Evolutionary conservation across 2,888 invertebrate species (phyloP), one percentile per base, ranked within the genome.

Genomic region (Napeogenes sylphis): DNA sequence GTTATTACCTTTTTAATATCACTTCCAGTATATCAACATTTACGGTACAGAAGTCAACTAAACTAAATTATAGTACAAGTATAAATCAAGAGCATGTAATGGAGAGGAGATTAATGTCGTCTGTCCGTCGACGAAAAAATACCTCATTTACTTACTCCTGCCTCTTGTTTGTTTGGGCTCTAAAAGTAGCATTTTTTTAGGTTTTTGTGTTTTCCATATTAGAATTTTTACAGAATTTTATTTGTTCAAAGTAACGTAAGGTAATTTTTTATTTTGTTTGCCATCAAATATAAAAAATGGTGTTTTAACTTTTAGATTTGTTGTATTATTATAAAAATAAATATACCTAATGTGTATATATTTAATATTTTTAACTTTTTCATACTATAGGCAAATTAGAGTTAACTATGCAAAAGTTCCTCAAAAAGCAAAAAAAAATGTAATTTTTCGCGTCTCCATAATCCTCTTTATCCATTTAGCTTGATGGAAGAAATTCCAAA

Each of bases 1-100:
- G 14, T 47, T n/a, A 14, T 4, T 5, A 21, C 45, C 3, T 54
- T n/a, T 46, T 32, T 46, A 33, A 57, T n/a, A 42, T n/a, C 62
- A n/a, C 30, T 54, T 64, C 64, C 42, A 62, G 62, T 58, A 54
- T 60, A 59, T 55, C 21, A 45, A 47, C 55, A 14, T 45, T 63
- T 55, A 47, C 56, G 58, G 58, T 30, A 54, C 57, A 51, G 45
- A 64, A 62, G 64, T 67, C 62, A 55, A 59, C 59, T 63, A 67
- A 67, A 67, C 64, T 63, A 62, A 67, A 64, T 62, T 62, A 59
- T 55, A 60, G 58, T 67, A 58, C 61, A 55, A 35, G 61, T 67
- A 67, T 64, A 64, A 67, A 67, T 67, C 64, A 63, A 58, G 59
- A 63, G 59, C 54, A 42, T 62, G 62, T 67, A 61, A 67, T 60